Percentiles rank a stretch among this genome's conserved stretches.
Conservation (phyloP, 2,888 invertebrate species). For the Cerastis leucographa region DNA sequence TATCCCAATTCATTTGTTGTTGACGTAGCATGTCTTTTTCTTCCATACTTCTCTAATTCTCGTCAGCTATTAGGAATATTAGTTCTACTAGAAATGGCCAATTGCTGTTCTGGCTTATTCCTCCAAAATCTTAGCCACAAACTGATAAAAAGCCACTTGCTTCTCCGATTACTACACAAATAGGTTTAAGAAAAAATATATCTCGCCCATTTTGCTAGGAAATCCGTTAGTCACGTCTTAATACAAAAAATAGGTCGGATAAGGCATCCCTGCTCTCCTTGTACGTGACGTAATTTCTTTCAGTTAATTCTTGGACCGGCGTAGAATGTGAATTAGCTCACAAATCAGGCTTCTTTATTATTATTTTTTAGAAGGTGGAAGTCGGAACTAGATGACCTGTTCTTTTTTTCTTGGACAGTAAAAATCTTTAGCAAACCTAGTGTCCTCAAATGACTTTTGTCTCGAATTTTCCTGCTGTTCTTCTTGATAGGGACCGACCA, state of each 20-base stretch:
- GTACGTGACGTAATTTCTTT: slow-evolving; percentile 54
- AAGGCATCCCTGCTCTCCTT: slow-evolving; percentile 27
- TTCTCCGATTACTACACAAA: slow-evolving; percentile 20
- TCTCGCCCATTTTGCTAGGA: slow-evolving; percentile 14
- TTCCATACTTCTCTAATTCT: too few species aligned
- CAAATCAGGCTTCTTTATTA: slow-evolving; percentile 28
- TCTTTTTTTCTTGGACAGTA: not conserved
- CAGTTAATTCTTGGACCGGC: slow-evolving; percentile 44
- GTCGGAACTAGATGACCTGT: not conserved
- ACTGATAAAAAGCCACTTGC: not conserved
- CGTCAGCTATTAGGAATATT: not conserved
- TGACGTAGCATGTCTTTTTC: too few species aligned
- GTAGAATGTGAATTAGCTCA: slow-evolving; percentile 47
- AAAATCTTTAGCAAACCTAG: not conserved
- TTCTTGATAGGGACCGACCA: not conserved
- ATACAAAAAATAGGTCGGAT: slow-evolving; percentile 53
- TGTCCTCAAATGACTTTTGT: not conserved
- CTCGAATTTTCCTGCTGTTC: not conserved
- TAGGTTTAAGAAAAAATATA: slow-evolving; percentile 29
- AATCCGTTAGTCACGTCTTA: slow-evolving; percentile 44
- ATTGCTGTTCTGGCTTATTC: not conserved
- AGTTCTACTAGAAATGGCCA: not conserved
- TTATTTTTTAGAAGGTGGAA: not conserved
- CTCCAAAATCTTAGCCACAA: not conserved
- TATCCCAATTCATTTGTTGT: too few species aligned